Evolutionary conservation across 2,888 invertebrate species (phyloP).

Genomic region (Archaeoteleia sp.): DNA sequence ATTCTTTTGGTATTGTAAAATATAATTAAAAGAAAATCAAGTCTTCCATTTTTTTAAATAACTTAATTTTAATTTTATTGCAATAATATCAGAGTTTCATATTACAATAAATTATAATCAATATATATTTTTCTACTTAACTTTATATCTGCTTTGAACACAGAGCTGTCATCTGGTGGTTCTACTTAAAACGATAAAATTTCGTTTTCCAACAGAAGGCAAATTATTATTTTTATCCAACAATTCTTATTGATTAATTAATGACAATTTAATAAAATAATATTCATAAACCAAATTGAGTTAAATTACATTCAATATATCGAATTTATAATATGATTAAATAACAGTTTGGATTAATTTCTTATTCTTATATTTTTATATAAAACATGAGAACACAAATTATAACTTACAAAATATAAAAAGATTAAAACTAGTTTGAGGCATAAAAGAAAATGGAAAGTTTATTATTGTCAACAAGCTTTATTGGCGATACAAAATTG

Average conservation of each 20-base stretch:
- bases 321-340: no score
- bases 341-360: no score
- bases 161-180: conserved; percentile 18
- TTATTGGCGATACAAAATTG: conserved; percentile 27
- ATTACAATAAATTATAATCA: no score
- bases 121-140: no score
- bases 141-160: neutral
- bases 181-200: neutral
- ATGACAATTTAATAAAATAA: neutral
- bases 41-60: no score
- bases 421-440: neutral
- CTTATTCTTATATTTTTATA: no score
- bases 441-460: neutral
- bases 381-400: no score
- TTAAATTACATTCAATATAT: no score
- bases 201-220: conserved; percentile 6
- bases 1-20: no score
- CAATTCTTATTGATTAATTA: neutral
- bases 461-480: conserved; percentile 38
- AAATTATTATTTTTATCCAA: neutral
- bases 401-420: neutral
- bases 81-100: no score
- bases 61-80: no score
- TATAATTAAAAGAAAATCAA: no score
- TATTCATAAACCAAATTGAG: neutral